Percentiles rank a stretch among this genome's conserved stretches.
phyloP scores from a whole-genome alignment of 1,140 invertebrate species.

The Triops cancriformis region DNA sequence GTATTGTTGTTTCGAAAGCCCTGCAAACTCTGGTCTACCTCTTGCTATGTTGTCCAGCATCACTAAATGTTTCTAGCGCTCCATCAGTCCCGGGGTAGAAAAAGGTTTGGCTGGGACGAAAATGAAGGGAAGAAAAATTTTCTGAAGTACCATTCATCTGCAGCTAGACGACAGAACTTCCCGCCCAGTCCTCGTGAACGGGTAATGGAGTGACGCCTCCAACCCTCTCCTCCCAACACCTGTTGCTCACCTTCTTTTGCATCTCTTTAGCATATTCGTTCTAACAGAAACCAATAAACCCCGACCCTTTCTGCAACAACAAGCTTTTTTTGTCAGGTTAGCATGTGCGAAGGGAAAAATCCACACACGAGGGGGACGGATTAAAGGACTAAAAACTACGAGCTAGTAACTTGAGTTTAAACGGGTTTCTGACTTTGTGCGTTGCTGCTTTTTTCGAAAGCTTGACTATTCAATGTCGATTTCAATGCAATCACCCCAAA shows the following conservation, averaged over 20 bases:
- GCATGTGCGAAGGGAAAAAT: not conserved
- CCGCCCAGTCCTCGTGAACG: conserved; percentile 2
- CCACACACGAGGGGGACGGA: not conserved
- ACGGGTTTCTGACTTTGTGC: not conserved
- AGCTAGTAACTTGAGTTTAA: not conserved
- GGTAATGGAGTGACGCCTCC: conserved; percentile 8
- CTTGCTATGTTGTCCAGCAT: not conserved
- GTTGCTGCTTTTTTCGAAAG: not conserved
- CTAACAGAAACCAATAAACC: not conserved
- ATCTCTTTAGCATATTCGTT: not conserved
- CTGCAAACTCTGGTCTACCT: not conserved
- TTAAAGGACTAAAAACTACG: not conserved
- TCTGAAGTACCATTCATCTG: not conserved
- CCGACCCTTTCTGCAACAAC: not conserved
- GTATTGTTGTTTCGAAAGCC: not conserved
- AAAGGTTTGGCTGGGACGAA: not conserved
- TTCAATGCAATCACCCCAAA: not conserved
- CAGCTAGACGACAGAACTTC: conserved; percentile 5
- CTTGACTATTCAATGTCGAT: not conserved
- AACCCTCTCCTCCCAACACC: conserved; percentile 12
- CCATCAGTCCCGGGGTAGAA: not conserved
- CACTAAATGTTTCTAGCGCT: not conserved
- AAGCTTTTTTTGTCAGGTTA: not conserved
- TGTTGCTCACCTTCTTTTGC: conserved; percentile 4
- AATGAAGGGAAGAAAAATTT: not conserved